phyloP scores from a whole-genome alignment of 1,140 invertebrate genomes.

The Galleria mellonella region DNA sequence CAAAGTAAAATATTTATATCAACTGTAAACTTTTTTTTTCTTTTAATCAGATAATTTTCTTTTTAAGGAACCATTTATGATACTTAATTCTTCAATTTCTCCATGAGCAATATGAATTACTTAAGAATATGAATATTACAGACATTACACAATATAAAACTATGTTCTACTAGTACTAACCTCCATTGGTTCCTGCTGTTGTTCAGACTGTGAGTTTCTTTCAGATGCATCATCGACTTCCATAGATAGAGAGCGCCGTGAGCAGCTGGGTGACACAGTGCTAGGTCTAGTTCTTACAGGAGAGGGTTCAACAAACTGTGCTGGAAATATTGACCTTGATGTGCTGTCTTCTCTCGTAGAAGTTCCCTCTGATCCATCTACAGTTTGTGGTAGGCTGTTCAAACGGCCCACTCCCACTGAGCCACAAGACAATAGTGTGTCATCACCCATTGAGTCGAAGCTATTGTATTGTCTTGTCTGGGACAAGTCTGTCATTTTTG shows the following conservation, averaged over 20 bases:
- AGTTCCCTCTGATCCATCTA: conserved; percentile 49
- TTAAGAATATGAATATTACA: too few species aligned
- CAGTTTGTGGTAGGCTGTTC: conserved; percentile 42
- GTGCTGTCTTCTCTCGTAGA: conserved; percentile 58
- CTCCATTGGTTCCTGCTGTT: conserved; percentile 62
- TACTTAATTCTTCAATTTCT: too few species aligned
- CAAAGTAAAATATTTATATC: too few species aligned
- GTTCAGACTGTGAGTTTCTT: conserved; percentile 58
- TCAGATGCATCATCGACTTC: conserved; percentile 67
- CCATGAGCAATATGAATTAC: too few species aligned
- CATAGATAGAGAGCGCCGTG: conserved; percentile 60
- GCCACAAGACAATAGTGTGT: conserved; percentile 59
- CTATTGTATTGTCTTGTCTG: conserved; percentile 66
- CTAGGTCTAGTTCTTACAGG: conserved; percentile 47
- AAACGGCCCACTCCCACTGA: conserved; percentile 39
- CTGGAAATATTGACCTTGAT: conserved; percentile 57
- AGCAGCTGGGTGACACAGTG: conserved; percentile 60
- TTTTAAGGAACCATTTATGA: too few species aligned
- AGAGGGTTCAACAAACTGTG: conserved; percentile 62
- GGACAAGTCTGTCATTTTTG: conserved; percentile 70
- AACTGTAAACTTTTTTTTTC: too few species aligned
- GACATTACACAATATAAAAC: too few species aligned
- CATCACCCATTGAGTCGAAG: conserved; percentile 67
- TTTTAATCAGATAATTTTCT: too few species aligned
- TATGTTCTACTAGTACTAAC: conserved; percentile 19